These are phyloP conservation scores for Drosophila sturtevanti DNA, from an alignment of 1,140 invertebrate species.

Conservation along the genomic window DNA sequence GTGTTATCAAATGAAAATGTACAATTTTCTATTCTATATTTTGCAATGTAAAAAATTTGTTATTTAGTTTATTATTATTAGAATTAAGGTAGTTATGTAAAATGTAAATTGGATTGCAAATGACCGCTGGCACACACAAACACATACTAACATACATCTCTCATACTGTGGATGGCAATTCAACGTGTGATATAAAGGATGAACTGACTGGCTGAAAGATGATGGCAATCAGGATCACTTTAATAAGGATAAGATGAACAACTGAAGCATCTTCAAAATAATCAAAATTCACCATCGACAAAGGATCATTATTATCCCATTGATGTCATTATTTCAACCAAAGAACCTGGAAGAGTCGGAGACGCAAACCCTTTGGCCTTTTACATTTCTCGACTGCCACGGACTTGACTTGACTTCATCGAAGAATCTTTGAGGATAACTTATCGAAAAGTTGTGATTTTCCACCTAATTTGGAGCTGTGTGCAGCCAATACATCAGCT, in stretches of 20 bases:
- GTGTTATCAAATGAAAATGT: background rate
- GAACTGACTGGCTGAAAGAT: background rate
- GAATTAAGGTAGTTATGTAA: background rate
- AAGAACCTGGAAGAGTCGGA: too few relatives aligned
- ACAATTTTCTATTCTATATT: background rate
- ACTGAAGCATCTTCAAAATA: background rate
- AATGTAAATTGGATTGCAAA: background rate
- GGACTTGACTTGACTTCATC: too few relatives aligned
- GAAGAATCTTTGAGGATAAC: too few relatives aligned
- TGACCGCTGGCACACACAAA: background rate
- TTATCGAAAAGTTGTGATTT: too few relatives aligned
- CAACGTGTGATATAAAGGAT: background rate
- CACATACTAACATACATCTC: background rate
- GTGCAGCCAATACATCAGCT: too few relatives aligned
- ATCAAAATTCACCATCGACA: background rate
- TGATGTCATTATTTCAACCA: too few relatives aligned
- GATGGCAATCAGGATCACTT: background rate
- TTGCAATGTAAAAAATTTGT: constrained; percentile 3
- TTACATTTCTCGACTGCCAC: too few relatives aligned
- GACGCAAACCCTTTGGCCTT: too few relatives aligned
- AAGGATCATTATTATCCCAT: too few relatives aligned
- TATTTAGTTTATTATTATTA: background rate
- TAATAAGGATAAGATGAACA: background rate
- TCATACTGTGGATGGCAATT: background rate
- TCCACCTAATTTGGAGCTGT: too few relatives aligned